Evolutionary conservation across 2,888 invertebrate species (phyloP), one percentile per base, ranked within the genome.

Genomic region (Aelia acuminata): DNA sequence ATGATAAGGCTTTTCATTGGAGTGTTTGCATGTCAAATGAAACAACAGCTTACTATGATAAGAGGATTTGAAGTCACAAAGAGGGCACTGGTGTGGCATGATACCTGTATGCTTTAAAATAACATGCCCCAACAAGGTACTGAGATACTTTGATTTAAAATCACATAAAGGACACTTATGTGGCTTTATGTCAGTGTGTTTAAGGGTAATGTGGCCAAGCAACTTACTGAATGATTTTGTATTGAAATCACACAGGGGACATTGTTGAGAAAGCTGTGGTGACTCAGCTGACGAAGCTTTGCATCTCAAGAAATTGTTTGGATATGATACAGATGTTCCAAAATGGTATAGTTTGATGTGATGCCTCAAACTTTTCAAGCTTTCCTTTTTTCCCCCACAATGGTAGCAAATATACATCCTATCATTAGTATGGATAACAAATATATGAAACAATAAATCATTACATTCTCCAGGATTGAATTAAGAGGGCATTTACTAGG

Each of bases 141-240:
- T 39, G 43, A 43, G 10, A 39, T 4, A 8, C 22, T 43, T 43
- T 39, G 75, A 39, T 22, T 39, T 43, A n/a, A 75, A 75, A 75
- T 75, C 43, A 39, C 75, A 75, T 13, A 75, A 39, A 75, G 39
- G 75, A 43, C 75, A 75, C 43, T 43, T 18, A 22, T 80, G 80
- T n/a, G 80, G 43, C 13, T 80, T 80, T 43, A 47, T 43, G 13
- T 43, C 80, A 80, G 80, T 80, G 39, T 80, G 80, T 18, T 80
- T 80, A 0, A 80, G 22, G 22, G 80, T 10, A n/a, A 80, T 43
- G 43, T 80, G 80, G 1, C 11, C n/a, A 39, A 80, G 22, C 43
- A 80, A 80, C n/a, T 43, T 35, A 47, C 15, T 43, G 35, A 43
- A 43, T n/a, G 80, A 80, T n/a, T 80, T 80, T 13, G 80, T 43